Base-by-base conservation (phyloP, 2,888 invertebrate species). In the Tetragonisca angustula region DNA sequence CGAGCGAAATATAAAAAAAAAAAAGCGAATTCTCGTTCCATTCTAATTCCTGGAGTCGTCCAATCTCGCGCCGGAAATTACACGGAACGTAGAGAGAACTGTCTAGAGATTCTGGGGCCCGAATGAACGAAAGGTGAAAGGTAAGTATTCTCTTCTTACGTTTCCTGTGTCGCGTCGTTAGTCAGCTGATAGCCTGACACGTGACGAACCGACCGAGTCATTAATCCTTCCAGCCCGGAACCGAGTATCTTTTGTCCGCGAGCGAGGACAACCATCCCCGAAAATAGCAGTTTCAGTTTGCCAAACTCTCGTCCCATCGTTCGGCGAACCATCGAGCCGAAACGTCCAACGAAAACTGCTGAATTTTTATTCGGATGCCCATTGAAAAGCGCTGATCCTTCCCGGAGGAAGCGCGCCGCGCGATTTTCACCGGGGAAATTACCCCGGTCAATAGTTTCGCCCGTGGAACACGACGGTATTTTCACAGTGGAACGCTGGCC, bases 131-230 rank as follows among this genome's bases (percentile, higher is more conserved):
- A 67, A 54, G 73, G 43, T 62, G 61, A 72, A 73, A 77, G 74
- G 72, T 77, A 80, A 50, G 54, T 81, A 74, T 65, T 75, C 81
- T 71, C 76, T 79, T 69, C 81, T 87, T 77, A 68, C 87, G 71
- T 83, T 77, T 83, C 67, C 83, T 87, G 87, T 87, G 90, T 86
- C 84, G 81, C 86, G 87, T 91, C 91, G 90, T 92, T 92, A 92
- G 91, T 91, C 91, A 91, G 90, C 85, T 85, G 90, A 91, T 88
- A 88, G 81, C 79, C 71, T 81, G 91, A 89, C 91, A 89, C 90
- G 85, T 90, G 92, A 92, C 90, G 92, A 92, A 84, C 87, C 88
- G 81, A 90, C 86, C 86, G 52, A 89, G 86, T 91, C 92, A 91
- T 92, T 92, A 92, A 92, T 92, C 87, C 89, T 90, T 83, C 68